These are phyloP conservation scores for Apodemia duryi DNA, from an alignment of 2,888 invertebrate genomes.

Conservation along the genomic window DNA sequence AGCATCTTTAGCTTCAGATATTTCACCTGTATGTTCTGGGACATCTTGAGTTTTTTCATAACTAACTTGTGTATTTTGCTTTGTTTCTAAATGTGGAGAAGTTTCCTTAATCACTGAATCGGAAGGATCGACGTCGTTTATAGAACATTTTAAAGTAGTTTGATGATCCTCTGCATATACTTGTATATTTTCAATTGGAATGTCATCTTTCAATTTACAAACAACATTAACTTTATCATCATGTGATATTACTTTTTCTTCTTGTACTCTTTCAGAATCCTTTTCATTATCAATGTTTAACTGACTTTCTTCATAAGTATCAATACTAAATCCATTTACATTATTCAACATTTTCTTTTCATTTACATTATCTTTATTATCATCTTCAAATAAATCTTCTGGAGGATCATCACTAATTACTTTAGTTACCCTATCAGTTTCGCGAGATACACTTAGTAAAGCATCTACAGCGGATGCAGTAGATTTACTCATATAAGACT, in stretches of 20 bases:
- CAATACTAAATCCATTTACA: constrained; percentile 43
- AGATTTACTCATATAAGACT: constrained; percentile 59
- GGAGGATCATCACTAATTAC: constrained; percentile 63
- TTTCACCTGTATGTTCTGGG: not conserved
- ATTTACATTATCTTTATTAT: constrained; percentile 47
- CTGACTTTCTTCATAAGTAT: constrained; percentile 31
- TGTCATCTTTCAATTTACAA: not conserved
- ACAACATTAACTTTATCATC: not conserved
- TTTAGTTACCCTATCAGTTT: constrained; percentile 64
- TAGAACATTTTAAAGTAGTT: not conserved
- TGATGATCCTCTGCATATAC: not conserved
- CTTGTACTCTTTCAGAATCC: not conserved
- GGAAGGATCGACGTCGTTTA: not conserved
- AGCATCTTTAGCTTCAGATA: not conserved
- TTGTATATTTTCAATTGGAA: constrained; percentile 15
- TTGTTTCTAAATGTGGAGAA: not conserved
- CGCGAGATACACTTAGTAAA: constrained; percentile 64
- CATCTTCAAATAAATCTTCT: constrained; percentile 71
- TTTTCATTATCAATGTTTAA: constrained; percentile 28
- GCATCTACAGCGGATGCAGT: constrained; percentile 72
- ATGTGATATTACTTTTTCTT: constrained; percentile 2
- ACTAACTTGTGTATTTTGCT: not conserved
- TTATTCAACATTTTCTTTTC: constrained; percentile 29
- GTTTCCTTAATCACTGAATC: not conserved
- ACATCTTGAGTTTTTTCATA: not conserved